phyloP scores from a whole-genome alignment of 2,797 vertebrate genomes.

The Coendou prehensilis region DNA sequence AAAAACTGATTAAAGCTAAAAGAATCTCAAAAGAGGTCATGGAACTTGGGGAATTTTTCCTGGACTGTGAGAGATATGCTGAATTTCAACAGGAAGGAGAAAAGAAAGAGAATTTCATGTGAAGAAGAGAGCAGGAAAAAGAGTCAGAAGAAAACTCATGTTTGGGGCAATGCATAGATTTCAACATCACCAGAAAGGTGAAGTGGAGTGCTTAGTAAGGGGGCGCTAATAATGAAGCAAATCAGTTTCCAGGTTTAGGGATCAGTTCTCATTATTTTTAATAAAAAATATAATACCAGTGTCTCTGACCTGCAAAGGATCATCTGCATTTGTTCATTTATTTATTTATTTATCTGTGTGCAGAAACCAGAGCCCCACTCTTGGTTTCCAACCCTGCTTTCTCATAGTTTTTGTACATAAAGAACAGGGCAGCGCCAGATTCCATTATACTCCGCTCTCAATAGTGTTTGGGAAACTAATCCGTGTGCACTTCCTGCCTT shows the following conservation, averaged over 20 bases:
- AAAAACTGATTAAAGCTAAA: slow-evolving; percentile 15
- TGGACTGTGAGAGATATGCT: not conserved
- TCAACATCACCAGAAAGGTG: not conserved
- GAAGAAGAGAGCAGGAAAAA: not conserved
- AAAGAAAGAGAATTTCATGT: not conserved
- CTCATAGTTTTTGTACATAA: not conserved
- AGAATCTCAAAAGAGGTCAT: not conserved
- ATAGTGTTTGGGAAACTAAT: not conserved
- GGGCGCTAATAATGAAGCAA: not conserved
- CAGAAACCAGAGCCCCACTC: not conserved
- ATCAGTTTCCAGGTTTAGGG: not conserved
- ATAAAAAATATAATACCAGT: not conserved
- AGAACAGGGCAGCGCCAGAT: not conserved
- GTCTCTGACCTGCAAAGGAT: not conserved
- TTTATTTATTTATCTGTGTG: not conserved
- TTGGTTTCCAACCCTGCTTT: not conserved
- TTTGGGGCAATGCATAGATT: not conserved
- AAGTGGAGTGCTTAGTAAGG: not conserved
- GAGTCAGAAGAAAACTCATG: not conserved
- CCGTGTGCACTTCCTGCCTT: not conserved
- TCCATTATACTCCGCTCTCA: not conserved
- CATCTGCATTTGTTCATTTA: not conserved
- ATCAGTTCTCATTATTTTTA: not conserved
- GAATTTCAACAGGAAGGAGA: not conserved
- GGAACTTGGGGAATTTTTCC: not conserved